These are phyloP conservation scores for Tillus elongatus DNA, from an alignment of 2,888 invertebrate species.

Conservation along the genomic window DNA sequence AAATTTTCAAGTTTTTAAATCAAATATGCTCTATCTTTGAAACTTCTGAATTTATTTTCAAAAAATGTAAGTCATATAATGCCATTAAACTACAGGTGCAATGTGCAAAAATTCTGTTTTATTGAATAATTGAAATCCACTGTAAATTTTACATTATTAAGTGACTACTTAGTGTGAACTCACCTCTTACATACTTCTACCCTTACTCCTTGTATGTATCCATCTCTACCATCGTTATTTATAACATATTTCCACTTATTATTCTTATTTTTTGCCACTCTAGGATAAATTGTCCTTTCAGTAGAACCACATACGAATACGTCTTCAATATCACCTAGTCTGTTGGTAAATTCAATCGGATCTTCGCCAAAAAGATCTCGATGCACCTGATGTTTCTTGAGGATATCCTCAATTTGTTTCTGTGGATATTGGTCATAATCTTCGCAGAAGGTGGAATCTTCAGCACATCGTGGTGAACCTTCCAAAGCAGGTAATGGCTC, in stretches of 20 bases:
- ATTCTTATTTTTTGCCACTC: conserved; percentile 50
- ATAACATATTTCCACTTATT: conserved; percentile 60
- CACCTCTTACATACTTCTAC: conserved; percentile 62
- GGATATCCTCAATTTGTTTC: conserved; percentile 31
- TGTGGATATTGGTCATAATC: conserved; percentile 42
- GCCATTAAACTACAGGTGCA: no score
- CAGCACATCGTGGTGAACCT: conserved; percentile 26
- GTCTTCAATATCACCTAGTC: conserved; percentile 25
- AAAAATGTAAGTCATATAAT: no score
- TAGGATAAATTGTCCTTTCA: conserved; percentile 52
- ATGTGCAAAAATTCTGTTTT: no score
- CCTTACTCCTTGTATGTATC: conserved; percentile 56
- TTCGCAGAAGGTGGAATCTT: conserved; percentile 41
- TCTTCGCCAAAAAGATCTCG: conserved; percentile 27
- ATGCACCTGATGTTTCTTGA: conserved; percentile 25
- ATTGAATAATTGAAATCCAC: no score
- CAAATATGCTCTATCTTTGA: no score
- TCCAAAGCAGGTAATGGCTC: conserved; percentile 21
- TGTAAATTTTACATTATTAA: no score
- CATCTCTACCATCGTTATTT: conserved; percentile 51
- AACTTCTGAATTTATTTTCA: no score
- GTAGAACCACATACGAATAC: conserved; percentile 30
- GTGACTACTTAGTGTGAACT: no score
- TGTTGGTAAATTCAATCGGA: conserved; percentile 24
- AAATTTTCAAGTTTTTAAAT: no score